Percentiles rank a stretch among this genome's conserved stretches.
Conservation (phyloP, 1,140 invertebrate genomes). For the Micrasema minimum region DNA sequence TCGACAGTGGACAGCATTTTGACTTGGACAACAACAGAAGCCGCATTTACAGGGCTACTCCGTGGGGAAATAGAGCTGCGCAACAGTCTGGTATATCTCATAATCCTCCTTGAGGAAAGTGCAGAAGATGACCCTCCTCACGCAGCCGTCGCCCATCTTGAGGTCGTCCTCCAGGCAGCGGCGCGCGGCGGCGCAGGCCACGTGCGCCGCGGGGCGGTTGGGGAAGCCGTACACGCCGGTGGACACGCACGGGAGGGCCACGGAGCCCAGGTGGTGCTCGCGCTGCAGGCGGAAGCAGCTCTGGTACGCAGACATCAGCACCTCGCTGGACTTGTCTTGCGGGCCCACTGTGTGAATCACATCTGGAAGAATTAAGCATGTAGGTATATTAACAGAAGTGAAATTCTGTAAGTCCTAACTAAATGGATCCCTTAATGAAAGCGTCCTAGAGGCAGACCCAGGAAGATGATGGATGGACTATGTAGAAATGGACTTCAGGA, state of each 20-base stretch:
- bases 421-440: too few relatives aligned
- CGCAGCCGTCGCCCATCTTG: conserved; percentile 57
- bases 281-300: conserved; percentile 72
- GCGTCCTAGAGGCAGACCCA: too few relatives aligned
- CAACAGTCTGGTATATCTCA: conserved; percentile 76
- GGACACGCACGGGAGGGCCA: conserved; percentile 89
- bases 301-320: conserved; percentile 76
- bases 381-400: too few relatives aligned
- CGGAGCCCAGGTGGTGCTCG: conserved; percentile 72
- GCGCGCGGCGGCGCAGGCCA: conserved; percentile 76
- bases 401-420: too few relatives aligned
- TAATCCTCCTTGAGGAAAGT: conserved; percentile 79
- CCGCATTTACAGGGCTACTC: conserved; percentile 52
- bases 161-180: conserved; percentile 74
- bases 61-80: conserved; percentile 79
- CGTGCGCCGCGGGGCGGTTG: conserved; percentile 76
- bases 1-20: too few relatives aligned
- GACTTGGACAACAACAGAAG: too few relatives aligned
- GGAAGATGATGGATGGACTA: too few relatives aligned
- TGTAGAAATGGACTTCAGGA: too few relatives aligned
- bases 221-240: conserved; percentile 90
- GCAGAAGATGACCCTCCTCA: conserved; percentile 86
- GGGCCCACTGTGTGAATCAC: conserved; percentile 88
- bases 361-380: conserved; percentile 75
- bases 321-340: conserved; percentile 74